Percentiles rank a stretch among this genome's conserved stretches.
Evolutionary conservation across 2,797 vertebrate genomes (phyloP).

Genomic region (Antrozous pallidus): DNA sequence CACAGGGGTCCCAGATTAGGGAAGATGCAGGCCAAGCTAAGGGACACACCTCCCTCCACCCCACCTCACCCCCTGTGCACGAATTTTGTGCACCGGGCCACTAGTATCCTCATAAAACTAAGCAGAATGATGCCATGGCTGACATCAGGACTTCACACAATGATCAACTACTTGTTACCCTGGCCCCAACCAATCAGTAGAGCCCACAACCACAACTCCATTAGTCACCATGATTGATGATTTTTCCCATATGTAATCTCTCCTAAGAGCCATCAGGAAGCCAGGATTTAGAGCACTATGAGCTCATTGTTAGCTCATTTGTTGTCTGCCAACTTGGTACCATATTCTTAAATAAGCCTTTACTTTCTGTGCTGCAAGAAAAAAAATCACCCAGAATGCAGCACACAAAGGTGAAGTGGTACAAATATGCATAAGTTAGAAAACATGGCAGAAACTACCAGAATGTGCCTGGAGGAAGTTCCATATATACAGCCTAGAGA

Average conservation of each 20-base stretch:
- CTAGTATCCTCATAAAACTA: not conserved
- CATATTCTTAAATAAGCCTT: not conserved
- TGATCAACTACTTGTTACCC: not conserved
- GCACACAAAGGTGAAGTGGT: not conserved
- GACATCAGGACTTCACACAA: not conserved
- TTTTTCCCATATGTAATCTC: not conserved
- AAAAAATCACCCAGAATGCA: constrained; percentile 8
- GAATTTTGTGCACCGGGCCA: no score
- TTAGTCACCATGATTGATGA: not conserved
- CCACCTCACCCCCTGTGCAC: no score
- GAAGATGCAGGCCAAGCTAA: no score
- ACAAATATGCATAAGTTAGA: constrained; percentile 1
- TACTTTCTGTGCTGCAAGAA: not conserved
- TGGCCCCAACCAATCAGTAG: not conserved
- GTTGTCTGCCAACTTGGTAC: not conserved
- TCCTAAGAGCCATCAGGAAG: not conserved
- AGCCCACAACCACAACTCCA: not conserved
- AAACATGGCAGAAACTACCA: not conserved
- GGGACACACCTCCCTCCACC: no score
- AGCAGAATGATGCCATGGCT: not conserved
- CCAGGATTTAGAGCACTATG: not conserved
- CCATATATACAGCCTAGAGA: not conserved
- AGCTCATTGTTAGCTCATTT: no score
- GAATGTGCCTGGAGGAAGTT: not conserved
- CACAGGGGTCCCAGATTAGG: no score